Evolutionary conservation across 2,888 invertebrate species (phyloP).

Genomic region (Ichneumon xanthorius): DNA sequence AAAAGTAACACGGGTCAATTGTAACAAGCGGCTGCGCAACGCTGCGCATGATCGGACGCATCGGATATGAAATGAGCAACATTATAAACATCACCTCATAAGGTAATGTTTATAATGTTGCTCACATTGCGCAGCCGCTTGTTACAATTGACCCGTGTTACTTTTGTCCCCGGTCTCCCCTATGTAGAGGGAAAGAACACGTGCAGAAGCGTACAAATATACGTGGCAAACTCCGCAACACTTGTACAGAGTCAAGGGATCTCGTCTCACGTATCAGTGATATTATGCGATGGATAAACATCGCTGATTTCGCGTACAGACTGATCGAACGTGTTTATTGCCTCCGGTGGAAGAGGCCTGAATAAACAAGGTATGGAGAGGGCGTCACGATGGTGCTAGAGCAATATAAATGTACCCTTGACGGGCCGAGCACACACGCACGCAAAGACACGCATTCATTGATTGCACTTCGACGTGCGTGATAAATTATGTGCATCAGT

Average conservation of each 20-base stretch:
- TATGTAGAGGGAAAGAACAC: background rate
- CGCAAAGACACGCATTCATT: conserved; percentile 1
- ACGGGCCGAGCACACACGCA: background rate
- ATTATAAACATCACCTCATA: no score
- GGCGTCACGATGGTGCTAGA: conserved; percentile 31
- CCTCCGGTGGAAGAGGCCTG: conserved; percentile 48
- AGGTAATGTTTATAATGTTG: no score
- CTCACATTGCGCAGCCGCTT: no score
- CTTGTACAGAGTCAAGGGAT: conserved; percentile 5
- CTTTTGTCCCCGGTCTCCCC: no score
- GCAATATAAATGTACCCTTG: conserved; percentile 11
- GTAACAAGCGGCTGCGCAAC: no score
- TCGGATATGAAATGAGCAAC: no score
- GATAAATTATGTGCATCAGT: conserved; percentile 37
- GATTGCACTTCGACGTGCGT: conserved; percentile 44
- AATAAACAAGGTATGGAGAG: conserved; percentile 52
- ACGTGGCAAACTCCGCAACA: conserved; percentile 5
- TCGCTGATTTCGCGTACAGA: conserved; percentile 44
- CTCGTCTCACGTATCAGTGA: conserved; percentile 51
- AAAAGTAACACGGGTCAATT: no score
- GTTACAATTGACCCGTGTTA: no score
- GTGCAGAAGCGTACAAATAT: conserved; percentile 3
- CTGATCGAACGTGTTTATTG: conserved; percentile 65
- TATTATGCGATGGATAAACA: conserved; percentile 59
- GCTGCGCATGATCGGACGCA: no score